Evolutionary conservation across 30 jellyfish, hydroid and myxozoan genomes (phyloP).

Genomic region (Chironex yamaguchii): DNA sequence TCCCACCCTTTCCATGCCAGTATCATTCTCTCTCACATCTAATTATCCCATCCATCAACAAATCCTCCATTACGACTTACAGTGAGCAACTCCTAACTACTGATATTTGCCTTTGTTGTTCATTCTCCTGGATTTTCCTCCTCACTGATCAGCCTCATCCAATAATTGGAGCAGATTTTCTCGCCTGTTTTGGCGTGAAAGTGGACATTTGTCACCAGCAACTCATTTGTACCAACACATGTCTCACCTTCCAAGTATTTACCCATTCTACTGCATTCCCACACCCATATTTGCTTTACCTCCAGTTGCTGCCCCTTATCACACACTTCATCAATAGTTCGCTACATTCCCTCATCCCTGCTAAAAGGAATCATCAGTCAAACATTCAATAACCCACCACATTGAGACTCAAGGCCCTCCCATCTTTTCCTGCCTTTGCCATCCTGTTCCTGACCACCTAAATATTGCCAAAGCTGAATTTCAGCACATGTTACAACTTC

Average conservation of each 20-base stretch:
- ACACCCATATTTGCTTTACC: slow-evolving; percentile 5
- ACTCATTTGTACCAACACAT: not conserved
- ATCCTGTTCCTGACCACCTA: slow-evolving; percentile 14
- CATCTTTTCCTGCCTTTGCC: slow-evolving; percentile 8
- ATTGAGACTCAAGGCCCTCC: slow-evolving; percentile 1
- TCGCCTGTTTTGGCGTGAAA: not conserved
- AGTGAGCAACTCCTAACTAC: not conserved
- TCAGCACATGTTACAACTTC: slow-evolving; percentile 41
- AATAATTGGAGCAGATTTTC: slow-evolving; percentile 44
- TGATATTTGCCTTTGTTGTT: too few relatives aligned
- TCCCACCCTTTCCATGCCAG: not conserved
- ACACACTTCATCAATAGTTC: not conserved
- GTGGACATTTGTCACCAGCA: slow-evolving; percentile 12
- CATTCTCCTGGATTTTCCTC: slow-evolving; percentile 21
- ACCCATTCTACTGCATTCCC: not conserved
- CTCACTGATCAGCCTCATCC: too few relatives aligned
- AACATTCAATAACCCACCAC: slow-evolving; percentile 37
- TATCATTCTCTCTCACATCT: not conserved
- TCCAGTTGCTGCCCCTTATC: not conserved
- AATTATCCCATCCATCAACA: not conserved
- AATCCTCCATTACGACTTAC: too few relatives aligned
- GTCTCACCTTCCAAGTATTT: not conserved
- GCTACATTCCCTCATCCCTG: not conserved
- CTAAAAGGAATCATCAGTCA: slow-evolving; percentile 15
- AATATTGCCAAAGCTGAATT: slow-evolving; percentile 30